Evolutionary conservation across 2,797 vertebrate species (phyloP).

Genomic region (Enoplosus armatus): DNA sequence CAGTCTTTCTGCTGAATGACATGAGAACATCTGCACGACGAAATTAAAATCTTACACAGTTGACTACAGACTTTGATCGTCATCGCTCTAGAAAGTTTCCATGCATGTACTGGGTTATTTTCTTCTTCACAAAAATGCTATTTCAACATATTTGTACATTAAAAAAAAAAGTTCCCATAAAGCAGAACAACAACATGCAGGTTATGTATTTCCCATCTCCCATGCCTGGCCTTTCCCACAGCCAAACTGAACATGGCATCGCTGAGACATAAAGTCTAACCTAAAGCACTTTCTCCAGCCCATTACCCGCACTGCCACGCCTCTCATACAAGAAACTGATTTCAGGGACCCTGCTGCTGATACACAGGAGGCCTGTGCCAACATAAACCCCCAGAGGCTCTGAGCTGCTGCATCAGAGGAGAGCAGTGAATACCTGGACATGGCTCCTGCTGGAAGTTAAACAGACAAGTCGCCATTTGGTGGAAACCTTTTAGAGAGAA

Average conservation of each 20-base stretch:
- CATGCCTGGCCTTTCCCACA: slow-evolving; percentile 52
- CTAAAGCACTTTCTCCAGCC: slow-evolving; percentile 58
- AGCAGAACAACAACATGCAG: slow-evolving; percentile 19
- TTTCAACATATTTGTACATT: slow-evolving; percentile 8
- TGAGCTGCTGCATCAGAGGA: slow-evolving; percentile 60
- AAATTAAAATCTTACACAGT: slow-evolving; percentile 27
- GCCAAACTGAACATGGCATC: slow-evolving; percentile 41
- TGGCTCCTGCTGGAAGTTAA: slow-evolving; percentile 71
- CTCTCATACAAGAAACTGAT: slow-evolving; percentile 45
- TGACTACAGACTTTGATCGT: slow-evolving; percentile 7
- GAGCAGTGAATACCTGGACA: slow-evolving; percentile 70
- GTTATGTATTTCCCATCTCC: slow-evolving; percentile 39
- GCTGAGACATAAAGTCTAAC: slow-evolving; percentile 45
- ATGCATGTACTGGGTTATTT: background rate
- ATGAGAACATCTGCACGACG: slow-evolving; percentile 15
- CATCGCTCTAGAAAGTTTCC: slow-evolving; percentile 4
- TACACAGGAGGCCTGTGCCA: slow-evolving; percentile 63
- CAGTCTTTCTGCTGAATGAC: slow-evolving; percentile 24
- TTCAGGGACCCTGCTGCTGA: slow-evolving; percentile 56
- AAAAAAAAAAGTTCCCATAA: slow-evolving; percentile 34
- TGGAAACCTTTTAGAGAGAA: slow-evolving; percentile 77
- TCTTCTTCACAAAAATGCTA: slow-evolving; percentile 20
- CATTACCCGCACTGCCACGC: slow-evolving; percentile 43
- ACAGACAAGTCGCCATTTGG: slow-evolving; percentile 67
- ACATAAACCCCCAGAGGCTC: slow-evolving; percentile 72